Evolutionary conservation across 1,140 invertebrate species (phyloP).

Genomic region (Dendrolimus punctatus): DNA sequence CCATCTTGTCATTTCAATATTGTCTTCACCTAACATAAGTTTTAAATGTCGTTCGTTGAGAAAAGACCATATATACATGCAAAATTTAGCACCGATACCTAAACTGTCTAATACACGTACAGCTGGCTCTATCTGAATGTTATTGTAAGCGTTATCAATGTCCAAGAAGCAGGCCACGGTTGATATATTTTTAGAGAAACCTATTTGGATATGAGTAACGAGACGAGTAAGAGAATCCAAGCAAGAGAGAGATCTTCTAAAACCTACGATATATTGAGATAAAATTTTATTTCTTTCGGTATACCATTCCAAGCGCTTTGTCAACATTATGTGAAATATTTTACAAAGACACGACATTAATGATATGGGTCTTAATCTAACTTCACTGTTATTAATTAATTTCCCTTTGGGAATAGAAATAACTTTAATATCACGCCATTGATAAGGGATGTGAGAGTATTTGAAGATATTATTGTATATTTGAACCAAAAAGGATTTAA

Average conservation of each 20-base stretch:
- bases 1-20: too few species aligned
- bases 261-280: conserved; percentile 1
- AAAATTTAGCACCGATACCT: neutral
- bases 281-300: conserved; percentile 5
- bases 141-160: conserved; percentile 5
- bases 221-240: conserved; percentile 10
- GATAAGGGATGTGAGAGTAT: neutral
- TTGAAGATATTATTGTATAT: conserved; percentile 4
- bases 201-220: conserved; percentile 8
- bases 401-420: conserved; percentile 2
- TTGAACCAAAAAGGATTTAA: neutral
- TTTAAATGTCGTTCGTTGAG: neutral
- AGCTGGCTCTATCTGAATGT: conserved; percentile 1
- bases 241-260: conserved; percentile 8
- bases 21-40: neutral
- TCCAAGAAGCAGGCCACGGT: conserved; percentile 13
- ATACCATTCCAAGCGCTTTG: conserved; percentile 7
- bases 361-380: conserved; percentile 3
- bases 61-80: conserved; percentile 1
- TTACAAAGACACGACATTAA: conserved; percentile 6
- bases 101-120: neutral
- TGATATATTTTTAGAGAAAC: conserved; percentile 10
- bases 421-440: conserved; percentile 7
- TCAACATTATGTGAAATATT: conserved; percentile 2
- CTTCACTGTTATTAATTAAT: neutral